A percentile compares a stretch with the other conserved stretches of the same genome.
Conservation (phyloP, 2,113 vertebrate genomes). For the Sturnus vulgaris region DNA sequence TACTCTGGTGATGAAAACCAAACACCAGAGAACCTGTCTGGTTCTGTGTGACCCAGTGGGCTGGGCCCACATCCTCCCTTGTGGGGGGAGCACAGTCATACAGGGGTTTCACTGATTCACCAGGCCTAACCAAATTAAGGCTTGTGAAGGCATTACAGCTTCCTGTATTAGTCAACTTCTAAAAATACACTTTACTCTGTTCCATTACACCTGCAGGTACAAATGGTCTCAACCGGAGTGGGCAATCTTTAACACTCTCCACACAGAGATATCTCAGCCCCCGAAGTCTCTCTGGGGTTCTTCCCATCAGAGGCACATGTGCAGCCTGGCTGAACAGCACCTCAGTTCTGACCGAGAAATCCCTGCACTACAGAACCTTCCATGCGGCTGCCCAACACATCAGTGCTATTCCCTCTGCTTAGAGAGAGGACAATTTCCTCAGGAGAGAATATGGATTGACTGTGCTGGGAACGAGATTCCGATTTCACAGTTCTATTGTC, state of each 20-base stretch:
- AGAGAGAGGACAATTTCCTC: neutral
- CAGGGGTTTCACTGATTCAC: neutral
- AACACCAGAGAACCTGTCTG: neutral
- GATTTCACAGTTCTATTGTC: neutral
- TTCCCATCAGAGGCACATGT: fast-evolving
- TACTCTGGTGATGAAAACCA: neutral
- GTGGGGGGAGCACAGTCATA: neutral
- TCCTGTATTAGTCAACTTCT: neutral
- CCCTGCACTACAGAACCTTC: neutral
- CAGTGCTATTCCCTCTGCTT: neutral
- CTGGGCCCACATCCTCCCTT: neutral
- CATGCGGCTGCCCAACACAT: neutral
- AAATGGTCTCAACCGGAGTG: fast-evolving
- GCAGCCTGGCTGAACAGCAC: neutral
- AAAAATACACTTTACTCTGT: neutral
- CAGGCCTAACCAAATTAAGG: neutral
- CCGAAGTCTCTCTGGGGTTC: neutral
- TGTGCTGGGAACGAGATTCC: neutral
- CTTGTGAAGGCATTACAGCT: neutral
- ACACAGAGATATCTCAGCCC: neutral
- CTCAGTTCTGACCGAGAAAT: neutral
- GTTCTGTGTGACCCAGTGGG: neutral
- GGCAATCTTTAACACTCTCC: neutral
- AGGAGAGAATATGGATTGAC: fast-evolving
- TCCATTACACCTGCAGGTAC: neutral